These are phyloP conservation scores for Corythaixoides concolor DNA, from an alignment of 2,113 vertebrate genomes.

Conservation along the genomic window DNA sequence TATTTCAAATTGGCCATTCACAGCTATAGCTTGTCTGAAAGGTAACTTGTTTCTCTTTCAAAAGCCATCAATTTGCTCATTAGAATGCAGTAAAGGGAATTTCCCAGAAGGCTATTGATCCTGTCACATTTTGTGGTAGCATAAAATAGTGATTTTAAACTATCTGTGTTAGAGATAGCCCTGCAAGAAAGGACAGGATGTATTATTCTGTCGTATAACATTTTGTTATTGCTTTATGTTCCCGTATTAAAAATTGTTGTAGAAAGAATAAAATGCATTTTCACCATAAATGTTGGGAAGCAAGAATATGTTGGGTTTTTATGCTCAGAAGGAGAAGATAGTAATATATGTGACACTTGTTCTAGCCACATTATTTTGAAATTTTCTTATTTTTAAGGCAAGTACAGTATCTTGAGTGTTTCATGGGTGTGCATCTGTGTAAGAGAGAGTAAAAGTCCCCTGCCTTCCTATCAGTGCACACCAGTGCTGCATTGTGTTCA, in stretches of 20 bases:
- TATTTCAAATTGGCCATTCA: background rate
- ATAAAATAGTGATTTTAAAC: background rate
- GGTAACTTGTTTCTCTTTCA: background rate
- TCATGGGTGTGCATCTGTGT: background rate
- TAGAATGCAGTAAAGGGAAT: background rate
- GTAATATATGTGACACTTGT: background rate
- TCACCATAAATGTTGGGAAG: background rate
- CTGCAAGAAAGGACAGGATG: background rate
- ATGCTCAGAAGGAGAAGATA: background rate
- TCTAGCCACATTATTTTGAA: background rate
- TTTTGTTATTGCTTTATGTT: background rate
- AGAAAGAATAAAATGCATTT: background rate
- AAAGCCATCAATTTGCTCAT: background rate
- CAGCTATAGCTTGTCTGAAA: background rate
- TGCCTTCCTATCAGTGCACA: background rate
- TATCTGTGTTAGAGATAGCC: background rate
- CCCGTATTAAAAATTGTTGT: background rate
- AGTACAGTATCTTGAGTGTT: background rate
- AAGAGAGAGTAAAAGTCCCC: background rate
- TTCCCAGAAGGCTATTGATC: background rate
- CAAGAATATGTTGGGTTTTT: rapidly evolving
- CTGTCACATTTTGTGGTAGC: background rate
- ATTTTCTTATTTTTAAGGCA: background rate
- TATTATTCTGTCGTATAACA: background rate
- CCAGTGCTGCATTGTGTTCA: background rate